These are phyloP conservation scores for Hymenochirus boettgeri DNA, from an alignment of 2,113 vertebrate genomes.

Conservation along the genomic window DNA sequence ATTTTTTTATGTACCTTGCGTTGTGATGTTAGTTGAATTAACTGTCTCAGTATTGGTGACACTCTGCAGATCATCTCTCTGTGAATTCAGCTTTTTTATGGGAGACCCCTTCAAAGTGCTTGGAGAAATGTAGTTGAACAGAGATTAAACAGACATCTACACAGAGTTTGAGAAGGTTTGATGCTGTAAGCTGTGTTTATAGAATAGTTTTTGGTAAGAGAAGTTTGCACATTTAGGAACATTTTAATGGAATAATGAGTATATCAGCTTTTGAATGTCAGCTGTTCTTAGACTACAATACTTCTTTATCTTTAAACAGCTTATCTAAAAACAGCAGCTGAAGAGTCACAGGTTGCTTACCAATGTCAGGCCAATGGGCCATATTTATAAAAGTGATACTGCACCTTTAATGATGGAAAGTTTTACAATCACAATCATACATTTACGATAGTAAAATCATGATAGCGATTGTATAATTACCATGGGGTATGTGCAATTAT, in stretches of 20 bases:
- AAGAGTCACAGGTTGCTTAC: neutral
- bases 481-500: too few species aligned
- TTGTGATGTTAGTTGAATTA: constrained; percentile 31
- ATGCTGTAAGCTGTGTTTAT: neutral
- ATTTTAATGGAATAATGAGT: too few species aligned
- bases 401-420: too few species aligned
- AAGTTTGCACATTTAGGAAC: neutral
- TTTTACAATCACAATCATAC: too few species aligned
- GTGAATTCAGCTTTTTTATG: neutral
- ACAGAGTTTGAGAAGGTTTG: neutral
- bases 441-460: too few species aligned
- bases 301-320: neutral
- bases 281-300: neutral
- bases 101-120: neutral
- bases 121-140: neutral
- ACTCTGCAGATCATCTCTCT: neutral
- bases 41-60: constrained; percentile 15
- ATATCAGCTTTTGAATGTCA: neutral
- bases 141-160: neutral
- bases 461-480: too few species aligned
- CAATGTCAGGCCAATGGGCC: neutral
- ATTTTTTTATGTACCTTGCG: constrained; percentile 39
- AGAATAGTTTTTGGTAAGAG: neutral
- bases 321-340: neutral
- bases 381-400: neutral